Evolutionary conservation across 2,888 invertebrate genomes (phyloP).

Genomic region (Melanargia galathea): DNA sequence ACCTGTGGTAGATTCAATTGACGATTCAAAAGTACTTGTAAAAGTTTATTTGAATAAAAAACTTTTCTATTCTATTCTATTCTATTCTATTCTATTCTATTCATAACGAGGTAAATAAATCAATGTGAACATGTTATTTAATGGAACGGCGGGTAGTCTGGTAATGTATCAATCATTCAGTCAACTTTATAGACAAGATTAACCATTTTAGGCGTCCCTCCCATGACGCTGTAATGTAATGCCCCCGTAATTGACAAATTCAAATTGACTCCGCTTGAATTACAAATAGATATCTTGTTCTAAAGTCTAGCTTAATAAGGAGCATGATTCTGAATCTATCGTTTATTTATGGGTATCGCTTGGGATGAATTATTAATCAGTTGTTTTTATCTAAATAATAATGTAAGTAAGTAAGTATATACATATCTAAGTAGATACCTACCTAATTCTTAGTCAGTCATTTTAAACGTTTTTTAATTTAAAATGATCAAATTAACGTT

Average conservation of each 20-base stretch:
- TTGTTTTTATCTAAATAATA: no score
- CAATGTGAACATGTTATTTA: constrained; percentile 25
- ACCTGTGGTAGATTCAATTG: no score
- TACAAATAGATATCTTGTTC: constrained; percentile 11
- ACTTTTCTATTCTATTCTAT: no score
- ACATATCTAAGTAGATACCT: no score
- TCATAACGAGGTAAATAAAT: constrained; percentile 3
- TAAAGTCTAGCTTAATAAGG: background rate
- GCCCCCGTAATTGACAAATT: constrained; percentile 28
- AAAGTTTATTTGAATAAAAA: no score
- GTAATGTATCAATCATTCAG: constrained; percentile 24
- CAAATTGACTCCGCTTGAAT: constrained; percentile 23
- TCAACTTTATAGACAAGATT: constrained; percentile 25
- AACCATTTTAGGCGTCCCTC: constrained; percentile 20
- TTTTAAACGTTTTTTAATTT: no score
- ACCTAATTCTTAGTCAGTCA: background rate
- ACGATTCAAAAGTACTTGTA: no score
- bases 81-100: no score
- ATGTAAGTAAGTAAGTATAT: no score
- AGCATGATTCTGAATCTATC: constrained; percentile 1
- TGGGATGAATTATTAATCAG: background rate
- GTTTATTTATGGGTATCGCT: background rate
- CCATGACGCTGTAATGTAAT: constrained; percentile 19
- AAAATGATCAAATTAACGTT: no score
- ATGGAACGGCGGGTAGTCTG: constrained; percentile 15